Evolutionary conservation across 2,113 vertebrate genomes (phyloP).

Genomic region (Eulemur rufifrons): DNA sequence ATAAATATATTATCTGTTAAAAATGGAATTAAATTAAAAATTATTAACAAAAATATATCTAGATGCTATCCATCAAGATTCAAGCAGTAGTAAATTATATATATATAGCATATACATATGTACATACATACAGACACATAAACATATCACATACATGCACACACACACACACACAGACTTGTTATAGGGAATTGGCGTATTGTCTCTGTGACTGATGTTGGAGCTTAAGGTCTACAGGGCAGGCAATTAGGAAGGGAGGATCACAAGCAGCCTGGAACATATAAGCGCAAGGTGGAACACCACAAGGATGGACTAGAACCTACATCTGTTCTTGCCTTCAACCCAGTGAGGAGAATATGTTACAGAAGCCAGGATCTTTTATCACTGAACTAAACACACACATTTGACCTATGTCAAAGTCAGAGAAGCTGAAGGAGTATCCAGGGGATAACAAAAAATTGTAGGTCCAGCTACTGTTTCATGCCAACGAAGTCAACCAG

Average conservation of each 20-base stretch:
- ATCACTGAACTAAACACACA: neutral
- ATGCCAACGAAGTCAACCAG: neutral
- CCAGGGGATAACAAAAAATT: neutral
- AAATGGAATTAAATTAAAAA: neutral
- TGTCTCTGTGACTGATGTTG: neutral
- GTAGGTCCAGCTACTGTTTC: neutral
- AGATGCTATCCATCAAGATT: neutral
- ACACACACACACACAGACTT: neutral
- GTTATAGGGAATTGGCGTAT: neutral
- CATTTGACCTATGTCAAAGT: too few relatives aligned
- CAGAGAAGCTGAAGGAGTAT: neutral
- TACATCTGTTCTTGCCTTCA: neutral
- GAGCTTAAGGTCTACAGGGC: neutral
- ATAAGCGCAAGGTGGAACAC: neutral
- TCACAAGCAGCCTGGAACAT: neutral
- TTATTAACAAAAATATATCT: neutral
- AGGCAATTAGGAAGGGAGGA: neutral
- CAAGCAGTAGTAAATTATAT: neutral
- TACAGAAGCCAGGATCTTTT: neutral
- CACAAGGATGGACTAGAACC: neutral
- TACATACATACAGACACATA: neutral
- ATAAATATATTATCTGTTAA: neutral
- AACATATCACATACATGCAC: neutral
- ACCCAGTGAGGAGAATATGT: neutral
- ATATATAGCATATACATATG: neutral